These are phyloP conservation scores for Pantala flavescens DNA, from an alignment of 1,140 invertebrate genomes.

Conservation along the genomic window DNA sequence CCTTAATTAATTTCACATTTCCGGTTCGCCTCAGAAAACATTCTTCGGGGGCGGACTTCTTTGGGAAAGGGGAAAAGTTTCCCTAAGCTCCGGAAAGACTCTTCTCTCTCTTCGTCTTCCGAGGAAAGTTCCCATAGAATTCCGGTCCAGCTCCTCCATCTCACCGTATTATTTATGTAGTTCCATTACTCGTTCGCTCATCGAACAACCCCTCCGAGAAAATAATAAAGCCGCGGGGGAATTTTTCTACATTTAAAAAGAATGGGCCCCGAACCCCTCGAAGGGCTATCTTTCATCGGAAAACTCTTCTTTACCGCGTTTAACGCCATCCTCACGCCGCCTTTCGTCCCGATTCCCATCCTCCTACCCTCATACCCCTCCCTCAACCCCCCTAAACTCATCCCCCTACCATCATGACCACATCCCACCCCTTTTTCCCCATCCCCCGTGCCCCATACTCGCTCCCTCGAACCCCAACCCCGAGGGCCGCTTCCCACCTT, in stretches of 20 bases:
- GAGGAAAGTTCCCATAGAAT: too few species aligned
- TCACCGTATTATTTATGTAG: too few species aligned
- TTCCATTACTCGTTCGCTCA: too few species aligned
- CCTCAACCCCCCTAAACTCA: not conserved
- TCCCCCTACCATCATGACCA: not conserved
- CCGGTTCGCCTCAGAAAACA: not conserved
- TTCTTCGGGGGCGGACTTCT: too few species aligned
- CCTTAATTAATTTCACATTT: slow-evolving; percentile 4
- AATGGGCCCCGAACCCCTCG: too few species aligned
- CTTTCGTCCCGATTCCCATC: not conserved
- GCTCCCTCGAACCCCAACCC: not conserved
- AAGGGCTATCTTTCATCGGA: not conserved
- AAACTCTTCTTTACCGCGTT: not conserved
- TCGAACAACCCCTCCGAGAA: too few species aligned
- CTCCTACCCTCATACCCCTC: not conserved
- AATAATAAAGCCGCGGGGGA: too few species aligned
- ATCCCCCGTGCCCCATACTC: not conserved
- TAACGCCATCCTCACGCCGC: not conserved
- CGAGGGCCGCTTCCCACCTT: not conserved
- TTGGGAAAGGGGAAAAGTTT: too few species aligned
- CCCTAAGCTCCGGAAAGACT: too few species aligned
- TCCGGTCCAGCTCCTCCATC: too few species aligned
- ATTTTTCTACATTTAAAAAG: too few species aligned
- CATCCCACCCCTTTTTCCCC: not conserved
- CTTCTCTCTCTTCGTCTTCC: too few species aligned